Evolutionary conservation across 1,140 invertebrate genomes (phyloP), one percentile per base, ranked within the genome.

Genomic region (Drosophila albomicans): DNA sequence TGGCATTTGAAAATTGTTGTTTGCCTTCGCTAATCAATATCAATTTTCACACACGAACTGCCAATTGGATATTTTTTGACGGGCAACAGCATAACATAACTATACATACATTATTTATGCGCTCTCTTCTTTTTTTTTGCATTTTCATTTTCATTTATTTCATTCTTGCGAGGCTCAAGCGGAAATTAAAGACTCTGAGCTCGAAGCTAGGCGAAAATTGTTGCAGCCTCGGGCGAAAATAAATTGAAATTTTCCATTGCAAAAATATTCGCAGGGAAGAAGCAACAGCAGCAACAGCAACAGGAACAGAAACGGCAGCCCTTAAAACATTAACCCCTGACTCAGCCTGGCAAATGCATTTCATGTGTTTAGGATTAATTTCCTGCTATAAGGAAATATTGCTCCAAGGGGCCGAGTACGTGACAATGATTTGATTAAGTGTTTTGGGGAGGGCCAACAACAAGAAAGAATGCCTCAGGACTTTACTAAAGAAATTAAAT

Each of bases 371-470:
- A 74, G 82, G 85, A 84, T 88, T 88, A 88, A 88, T 88, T 88
- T 88, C 85, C 85, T 88, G 85, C 38, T 70, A 59, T 89, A 79
- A 76, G 75, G 65, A 81, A 81, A 89, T 79, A 72, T 70, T 46
- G 61, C 71, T 75, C 49, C 49, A 41, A 28, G 52, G 67, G 67
- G 25, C 78, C 7, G 6, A 71, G 62, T 84, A 88, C 85, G 85
- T 88, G 85, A 89, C 81, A 88, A 89, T 88, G 85, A 89, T 88
- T 88, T 74, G 85, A 88, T 88, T 89, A 84, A 67, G 38, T 75
- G 51, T 35, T 67, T 25, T 25, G 3, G 20, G 20, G 3, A 0
- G 32, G 32, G 52, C 6, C 52, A 52, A 6, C 11, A 13, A 54
- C n/a, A 54, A 25, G 20, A 25, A 25, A 25, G 6, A 11, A 15